Evolutionary conservation across 2,888 invertebrate species (phyloP).

Genomic region (Lithosia quadra): DNA sequence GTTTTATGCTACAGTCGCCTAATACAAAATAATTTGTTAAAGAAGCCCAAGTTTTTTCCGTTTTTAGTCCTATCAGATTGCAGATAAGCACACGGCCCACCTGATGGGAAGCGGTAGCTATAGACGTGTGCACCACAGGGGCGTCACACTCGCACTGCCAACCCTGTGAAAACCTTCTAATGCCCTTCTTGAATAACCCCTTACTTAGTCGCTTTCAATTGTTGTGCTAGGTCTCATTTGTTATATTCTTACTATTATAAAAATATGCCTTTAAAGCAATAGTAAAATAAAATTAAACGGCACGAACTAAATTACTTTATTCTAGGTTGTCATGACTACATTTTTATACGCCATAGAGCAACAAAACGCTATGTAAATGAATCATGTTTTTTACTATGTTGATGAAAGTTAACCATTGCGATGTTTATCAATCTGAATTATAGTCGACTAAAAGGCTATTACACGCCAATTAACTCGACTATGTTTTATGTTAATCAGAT

Average conservation of each 20-base stretch:
- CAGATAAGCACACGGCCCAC: no score
- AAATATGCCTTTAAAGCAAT: background rate
- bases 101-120: no score
- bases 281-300: background rate
- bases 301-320: background rate
- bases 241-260: background rate
- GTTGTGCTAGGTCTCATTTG: background rate
- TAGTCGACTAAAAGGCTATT: conserved; percentile 74
- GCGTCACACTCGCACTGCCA: no score
- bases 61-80: no score
- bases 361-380: conserved; percentile 40
- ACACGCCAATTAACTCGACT: conserved; percentile 76
- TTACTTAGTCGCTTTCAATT: background rate
- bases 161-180: no score
- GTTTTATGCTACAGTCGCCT: background rate
- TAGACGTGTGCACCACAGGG: no score
- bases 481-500: conserved; percentile 73
- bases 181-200: no score
- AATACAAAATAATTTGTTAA: no score
- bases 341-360: conserved; percentile 6
- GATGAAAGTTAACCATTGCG: conserved; percentile 54
- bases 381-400: conserved; percentile 39
- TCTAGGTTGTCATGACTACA: background rate
- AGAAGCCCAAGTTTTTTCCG: no score
- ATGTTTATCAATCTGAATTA: conserved; percentile 56